Evolutionary conservation across 1,140 invertebrate genomes (phyloP).

Genomic region (Hylyphantes graminicola): DNA sequence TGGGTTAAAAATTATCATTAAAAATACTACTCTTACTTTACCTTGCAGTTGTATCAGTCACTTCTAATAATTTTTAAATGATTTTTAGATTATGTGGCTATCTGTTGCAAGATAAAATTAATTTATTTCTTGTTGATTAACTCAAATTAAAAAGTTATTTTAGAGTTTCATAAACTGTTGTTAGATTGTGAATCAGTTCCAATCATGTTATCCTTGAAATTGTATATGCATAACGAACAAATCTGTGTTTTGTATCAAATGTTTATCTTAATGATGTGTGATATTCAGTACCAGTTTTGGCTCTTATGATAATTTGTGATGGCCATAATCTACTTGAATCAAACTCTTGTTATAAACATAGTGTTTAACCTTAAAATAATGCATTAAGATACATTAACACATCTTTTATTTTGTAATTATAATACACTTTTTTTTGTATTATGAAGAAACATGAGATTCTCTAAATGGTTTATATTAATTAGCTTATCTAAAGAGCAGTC

Average conservation of each 20-base stretch:
- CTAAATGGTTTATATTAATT: too few species aligned
- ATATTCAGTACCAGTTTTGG: background rate
- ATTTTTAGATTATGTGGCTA: background rate
- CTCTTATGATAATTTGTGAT: background rate
- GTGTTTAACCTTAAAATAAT: too few species aligned
- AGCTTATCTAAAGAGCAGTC: too few species aligned
- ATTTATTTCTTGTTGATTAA: background rate
- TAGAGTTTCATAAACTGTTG: too few species aligned
- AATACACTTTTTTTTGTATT: too few species aligned
- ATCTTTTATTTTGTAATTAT: too few species aligned
- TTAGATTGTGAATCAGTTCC: too few species aligned
- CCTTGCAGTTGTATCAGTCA: background rate
- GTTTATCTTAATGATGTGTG: slow-evolving; percentile 9
- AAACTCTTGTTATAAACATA: too few species aligned
- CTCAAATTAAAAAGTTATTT: too few species aligned
- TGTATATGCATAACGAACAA: slow-evolving; percentile 15
- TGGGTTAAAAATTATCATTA: background rate
- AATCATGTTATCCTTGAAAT: too few species aligned
- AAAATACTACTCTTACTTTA: background rate
- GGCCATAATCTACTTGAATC: background rate
- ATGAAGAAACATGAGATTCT: too few species aligned
- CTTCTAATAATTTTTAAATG: background rate
- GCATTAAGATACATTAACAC: too few species aligned
- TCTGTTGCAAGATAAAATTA: background rate
- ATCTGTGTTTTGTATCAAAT: slow-evolving; percentile 21